Evolutionary conservation across 2,888 invertebrate genomes (phyloP), one percentile per base, ranked within the genome.

Genomic region (Quadriops clusia): DNA sequence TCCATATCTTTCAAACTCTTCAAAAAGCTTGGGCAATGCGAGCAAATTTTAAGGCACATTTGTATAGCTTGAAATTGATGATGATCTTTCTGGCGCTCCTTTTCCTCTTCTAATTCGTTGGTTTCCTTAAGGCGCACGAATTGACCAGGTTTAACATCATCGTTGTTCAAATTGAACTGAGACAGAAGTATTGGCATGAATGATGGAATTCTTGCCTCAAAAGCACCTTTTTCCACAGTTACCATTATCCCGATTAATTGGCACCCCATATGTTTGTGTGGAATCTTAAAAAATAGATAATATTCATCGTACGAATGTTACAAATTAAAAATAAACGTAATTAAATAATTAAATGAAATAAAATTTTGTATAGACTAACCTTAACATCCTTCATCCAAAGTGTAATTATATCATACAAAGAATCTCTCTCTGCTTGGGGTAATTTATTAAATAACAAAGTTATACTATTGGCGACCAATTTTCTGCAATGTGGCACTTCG

Each of bases 221-320:
- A 91, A 2, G 68, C 58, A 0, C 69, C 65, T 34, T 74, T 68
- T 58, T 91, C 90, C 0, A 78, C 74, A 37, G 70, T 72, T 0
- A 87, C 78, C 53, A 91, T 85, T 34, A 89, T 63, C 0, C 85
- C 82, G 46, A 77, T 73, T 1, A 90, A 56, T 52, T 86, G 84
- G 0, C 12, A 7, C 4, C 9, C 6, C 25, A 25, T 12, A 25
- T 10, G n/a, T n/a, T n/a, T n/a, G n/a, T n/a, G n/a, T n/a, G n/a
- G n/a, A n/a, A n/a, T n/a, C n/a, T n/a, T n/a, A n/a, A 27, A 12
- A 27, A 17, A 27, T 27, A 27, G 8, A 7, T n/a, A 9, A 27
- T 7, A 18, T 16, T 25, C n/a, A 5, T 25, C 5, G n/a, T 25
- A 25, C 15, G n/a, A n/a, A 5, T 25, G 5, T 12, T 6, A 14